Conservation (phyloP, 2,113 vertebrate species). For the Elachura formosa region DNA sequence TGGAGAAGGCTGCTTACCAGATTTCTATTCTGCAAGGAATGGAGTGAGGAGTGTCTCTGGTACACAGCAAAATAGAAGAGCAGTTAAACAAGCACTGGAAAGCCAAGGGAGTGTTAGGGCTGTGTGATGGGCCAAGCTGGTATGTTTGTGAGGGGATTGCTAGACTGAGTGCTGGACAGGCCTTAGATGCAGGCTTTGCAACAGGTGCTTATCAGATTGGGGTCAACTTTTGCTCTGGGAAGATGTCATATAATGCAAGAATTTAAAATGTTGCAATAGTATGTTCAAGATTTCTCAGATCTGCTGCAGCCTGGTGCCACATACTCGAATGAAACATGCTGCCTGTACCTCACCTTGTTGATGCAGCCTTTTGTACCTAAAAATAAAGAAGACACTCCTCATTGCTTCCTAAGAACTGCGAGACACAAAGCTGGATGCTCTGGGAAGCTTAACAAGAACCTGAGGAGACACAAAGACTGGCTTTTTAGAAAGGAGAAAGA, state of each 20-base stretch:
- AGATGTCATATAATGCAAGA: neutral
- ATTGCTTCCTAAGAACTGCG: neutral
- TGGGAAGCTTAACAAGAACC: neutral
- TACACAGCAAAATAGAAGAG: neutral
- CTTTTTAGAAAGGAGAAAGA: neutral
- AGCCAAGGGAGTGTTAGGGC: neutral
- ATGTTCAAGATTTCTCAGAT: neutral
- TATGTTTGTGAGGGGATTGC: neutral
- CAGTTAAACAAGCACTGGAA: neutral
- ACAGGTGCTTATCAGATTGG: neutral
- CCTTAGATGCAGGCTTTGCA: neutral
- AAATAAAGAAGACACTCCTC: neutral
- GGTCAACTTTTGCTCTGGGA: neutral
- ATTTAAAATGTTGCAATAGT: neutral
- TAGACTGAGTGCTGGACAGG: neutral
- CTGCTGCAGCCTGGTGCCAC: neutral
- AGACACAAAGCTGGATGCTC: neutral
- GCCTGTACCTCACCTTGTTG: neutral
- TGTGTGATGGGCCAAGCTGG: neutral
- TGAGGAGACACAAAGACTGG: neutral
- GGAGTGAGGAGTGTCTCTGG: neutral
- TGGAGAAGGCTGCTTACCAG: neutral
- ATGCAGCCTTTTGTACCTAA: neutral
- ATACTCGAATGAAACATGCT: neutral
- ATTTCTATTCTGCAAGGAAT: neutral